Evolutionary conservation across 2,113 vertebrate species (phyloP), one percentile per base, ranked within the genome.

Genomic region (human): DNA sequence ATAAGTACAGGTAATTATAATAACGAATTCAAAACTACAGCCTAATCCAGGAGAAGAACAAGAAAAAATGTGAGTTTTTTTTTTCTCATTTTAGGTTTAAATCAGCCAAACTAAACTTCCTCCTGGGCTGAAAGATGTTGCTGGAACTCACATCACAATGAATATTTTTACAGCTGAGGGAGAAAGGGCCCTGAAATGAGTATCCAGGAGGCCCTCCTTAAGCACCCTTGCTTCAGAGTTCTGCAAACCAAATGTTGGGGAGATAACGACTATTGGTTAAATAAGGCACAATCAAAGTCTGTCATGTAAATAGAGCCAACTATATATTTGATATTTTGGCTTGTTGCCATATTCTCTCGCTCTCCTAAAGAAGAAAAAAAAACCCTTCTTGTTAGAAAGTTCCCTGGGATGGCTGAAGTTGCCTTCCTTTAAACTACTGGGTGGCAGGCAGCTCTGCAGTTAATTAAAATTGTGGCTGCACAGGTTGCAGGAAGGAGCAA

Each of bases 31-130:
- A 96, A 98, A 95, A 40, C 25, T 59, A 12, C 9, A 55, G 61
- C 64, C 64, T 61, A 96, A 5, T 79, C 93, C 76, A 95, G 95
- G 96, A 32, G 75, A 97, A 92, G 43, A 95, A 70, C n/a, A 72
- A 61, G 17, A 52, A 79, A 27, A 87, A 92, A 78, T 75, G 52
- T 55, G 52, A 18, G 70, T 14, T 0, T n/a, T 94, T 89, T 18
- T 86, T 7, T 83, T 12, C n/a, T 64, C 82, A 80, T 97, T 68
- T 52, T 85, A 90, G 3, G 76, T 22, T 94, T 32, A 79, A 93
- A 96, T 97, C 89, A 79, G 94, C 86, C 43, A 82, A 96, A 89
- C 20, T 79, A 98, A 98, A 98, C 96, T 97, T 97, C 97, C 97
- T 97, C 66, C 25, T 22, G 4, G 79, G 75, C 76, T 85, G 45